phyloP scores from a whole-genome alignment of 2,888 invertebrate genomes.

The Yponomeuta malinellus region DNA sequence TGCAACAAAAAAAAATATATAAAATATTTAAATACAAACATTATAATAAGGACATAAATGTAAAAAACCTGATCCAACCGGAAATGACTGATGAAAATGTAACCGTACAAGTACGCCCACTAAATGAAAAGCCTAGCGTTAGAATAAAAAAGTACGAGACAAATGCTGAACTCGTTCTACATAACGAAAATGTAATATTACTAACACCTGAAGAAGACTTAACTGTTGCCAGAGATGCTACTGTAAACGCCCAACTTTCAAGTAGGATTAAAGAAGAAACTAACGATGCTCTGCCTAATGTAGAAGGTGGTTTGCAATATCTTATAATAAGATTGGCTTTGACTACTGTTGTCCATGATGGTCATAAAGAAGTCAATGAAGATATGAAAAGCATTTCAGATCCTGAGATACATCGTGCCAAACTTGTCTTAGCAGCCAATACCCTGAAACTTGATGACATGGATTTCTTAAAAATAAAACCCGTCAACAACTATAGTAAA shows the following conservation, averaged over 20 bases:
- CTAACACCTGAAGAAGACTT: conserved; percentile 23
- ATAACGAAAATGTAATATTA: too few species aligned
- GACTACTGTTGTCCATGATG: conserved; percentile 30
- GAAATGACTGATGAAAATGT: too few species aligned
- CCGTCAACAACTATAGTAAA: conserved; percentile 8
- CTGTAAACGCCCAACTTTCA: not conserved
- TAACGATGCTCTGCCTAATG: conserved; percentile 1
- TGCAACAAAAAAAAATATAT: too few species aligned
- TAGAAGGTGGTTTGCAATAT: conserved; percentile 46
- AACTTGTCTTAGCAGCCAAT: conserved; percentile 16
- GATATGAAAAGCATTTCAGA: conserved; percentile 14
- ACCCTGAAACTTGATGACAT: conserved; percentile 19
- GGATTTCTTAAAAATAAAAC: conserved; percentile 12
- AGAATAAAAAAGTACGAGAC: too few species aligned
- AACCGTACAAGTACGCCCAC: too few species aligned
- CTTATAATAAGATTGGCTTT: conserved; percentile 57
- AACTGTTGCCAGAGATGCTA: not conserved
- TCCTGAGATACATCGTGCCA: conserved; percentile 3
- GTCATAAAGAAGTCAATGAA: conserved; percentile 17
- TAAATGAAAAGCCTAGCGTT: too few species aligned
- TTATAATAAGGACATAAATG: too few species aligned
- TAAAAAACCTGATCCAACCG: too few species aligned
- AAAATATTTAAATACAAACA: too few species aligned
- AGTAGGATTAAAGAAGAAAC: not conserved
- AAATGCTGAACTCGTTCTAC: too few species aligned